Evolutionary conservation across 1,140 invertebrate species (phyloP).

Genomic region (Bombyx mori): DNA sequence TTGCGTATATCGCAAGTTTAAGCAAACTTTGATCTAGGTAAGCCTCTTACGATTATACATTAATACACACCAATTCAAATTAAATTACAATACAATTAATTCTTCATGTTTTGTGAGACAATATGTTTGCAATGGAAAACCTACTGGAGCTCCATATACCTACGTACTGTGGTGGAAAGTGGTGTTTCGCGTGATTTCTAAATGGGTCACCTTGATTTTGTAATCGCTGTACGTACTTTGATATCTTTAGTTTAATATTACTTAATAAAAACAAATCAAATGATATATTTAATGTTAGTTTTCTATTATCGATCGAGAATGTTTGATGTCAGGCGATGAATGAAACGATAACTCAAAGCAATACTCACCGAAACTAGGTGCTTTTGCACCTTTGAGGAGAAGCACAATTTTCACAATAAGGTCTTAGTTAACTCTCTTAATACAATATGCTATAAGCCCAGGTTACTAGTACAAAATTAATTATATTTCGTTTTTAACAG

Average conservation of each 20-base stretch:
- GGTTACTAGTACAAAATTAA: constrained; percentile 4
- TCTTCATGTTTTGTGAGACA: no score
- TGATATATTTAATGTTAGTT: constrained; percentile 36
- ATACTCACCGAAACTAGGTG: constrained; percentile 1
- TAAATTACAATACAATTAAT: no score
- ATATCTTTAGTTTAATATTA: constrained; percentile 4
- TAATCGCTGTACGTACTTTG: constrained; percentile 2
- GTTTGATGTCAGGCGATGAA: not conserved
- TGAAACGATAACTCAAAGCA: not conserved
- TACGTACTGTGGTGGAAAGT: constrained; percentile 18
- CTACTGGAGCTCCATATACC: no score
- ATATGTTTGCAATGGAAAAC: no score
- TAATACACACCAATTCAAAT: no score
- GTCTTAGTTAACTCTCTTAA: constrained; percentile 9
- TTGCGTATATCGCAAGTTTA: no score
- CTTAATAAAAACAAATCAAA: constrained; percentile 4
- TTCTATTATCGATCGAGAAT: constrained; percentile 45
- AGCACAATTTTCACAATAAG: constrained; percentile 9
- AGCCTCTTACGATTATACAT: no score
- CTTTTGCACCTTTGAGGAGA: constrained; percentile 1
- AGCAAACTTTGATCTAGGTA: no score
- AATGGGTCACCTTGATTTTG: constrained; percentile 20
- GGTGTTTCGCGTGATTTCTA: constrained; percentile 12
- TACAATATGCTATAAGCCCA: not conserved
- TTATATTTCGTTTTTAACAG: constrained; percentile 10